Conservation (phyloP, 2,797 vertebrate genomes). For the Dipus sagitta region DNA sequence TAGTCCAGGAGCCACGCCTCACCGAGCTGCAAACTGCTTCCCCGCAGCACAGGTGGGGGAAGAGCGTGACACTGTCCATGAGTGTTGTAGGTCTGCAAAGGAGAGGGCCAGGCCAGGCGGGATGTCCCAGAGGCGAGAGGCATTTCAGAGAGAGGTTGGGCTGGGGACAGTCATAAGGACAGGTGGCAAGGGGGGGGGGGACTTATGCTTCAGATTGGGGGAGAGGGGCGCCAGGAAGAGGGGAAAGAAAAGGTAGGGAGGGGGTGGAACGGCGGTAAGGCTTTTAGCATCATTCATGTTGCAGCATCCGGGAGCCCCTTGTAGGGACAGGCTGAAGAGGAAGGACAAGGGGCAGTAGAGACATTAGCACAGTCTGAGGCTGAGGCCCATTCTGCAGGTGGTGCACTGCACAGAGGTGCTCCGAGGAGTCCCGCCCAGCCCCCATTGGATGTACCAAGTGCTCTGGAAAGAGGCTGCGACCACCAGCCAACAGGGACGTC, state of each 20-base stretch:
- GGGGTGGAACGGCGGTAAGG: background rate
- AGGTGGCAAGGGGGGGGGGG: too few species aligned
- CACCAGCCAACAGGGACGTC: background rate
- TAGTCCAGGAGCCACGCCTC: too few species aligned
- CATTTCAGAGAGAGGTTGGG: background rate
- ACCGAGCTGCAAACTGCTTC: background rate
- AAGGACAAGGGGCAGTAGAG: background rate
- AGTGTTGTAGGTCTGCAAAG: background rate
- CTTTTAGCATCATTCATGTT: background rate
- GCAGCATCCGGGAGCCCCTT: background rate
- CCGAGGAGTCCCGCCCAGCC: background rate
- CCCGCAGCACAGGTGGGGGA: background rate
- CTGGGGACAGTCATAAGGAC: background rate
- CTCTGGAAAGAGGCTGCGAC: background rate
- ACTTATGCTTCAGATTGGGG: background rate
- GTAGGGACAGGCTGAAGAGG: background rate
- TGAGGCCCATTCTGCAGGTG: background rate
- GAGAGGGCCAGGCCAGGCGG: background rate
- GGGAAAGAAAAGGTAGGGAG: background rate
- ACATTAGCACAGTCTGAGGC: accelerated
- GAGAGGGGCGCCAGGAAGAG: too few species aligned
- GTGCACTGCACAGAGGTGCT: background rate
- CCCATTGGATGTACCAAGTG: accelerated
- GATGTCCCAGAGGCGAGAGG: background rate
- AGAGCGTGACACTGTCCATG: background rate